A percentile compares a stretch with the other conserved stretches of the same genome.
phyloP scores from a whole-genome alignment of 2,888 invertebrate genomes.

The Allacma fusca region DNA sequence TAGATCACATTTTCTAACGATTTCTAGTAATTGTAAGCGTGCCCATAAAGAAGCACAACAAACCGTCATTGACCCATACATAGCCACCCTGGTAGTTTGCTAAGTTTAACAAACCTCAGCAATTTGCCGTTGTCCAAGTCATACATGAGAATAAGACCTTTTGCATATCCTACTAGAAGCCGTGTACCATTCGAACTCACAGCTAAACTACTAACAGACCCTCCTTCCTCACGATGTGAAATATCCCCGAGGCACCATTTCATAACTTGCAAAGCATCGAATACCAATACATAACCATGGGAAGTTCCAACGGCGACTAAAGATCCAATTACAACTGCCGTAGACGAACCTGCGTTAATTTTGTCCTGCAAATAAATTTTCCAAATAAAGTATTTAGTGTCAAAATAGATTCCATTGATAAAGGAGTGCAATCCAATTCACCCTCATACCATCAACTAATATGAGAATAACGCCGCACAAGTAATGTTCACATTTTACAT shows the following conservation, averaged over 20 bases:
- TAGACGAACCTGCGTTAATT: conserved; percentile 87
- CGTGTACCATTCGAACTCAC: conserved; percentile 88
- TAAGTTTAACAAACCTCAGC: conserved; percentile 65
- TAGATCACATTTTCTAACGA: no score
- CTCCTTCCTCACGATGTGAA: conserved; percentile 68
- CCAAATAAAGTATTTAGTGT: no score
- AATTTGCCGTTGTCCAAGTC: conserved; percentile 81
- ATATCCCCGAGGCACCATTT: conserved; percentile 80
- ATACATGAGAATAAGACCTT: conserved; percentile 90
- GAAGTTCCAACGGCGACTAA: conserved; percentile 92
- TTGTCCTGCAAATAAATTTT: conserved; percentile 78
- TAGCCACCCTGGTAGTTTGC: no score
- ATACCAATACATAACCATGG: conserved; percentile 87
- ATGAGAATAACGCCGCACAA: no score
- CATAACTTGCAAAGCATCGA: conserved; percentile 84
- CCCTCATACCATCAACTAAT: no score
- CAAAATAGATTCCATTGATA: background rate
- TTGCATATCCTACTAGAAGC: conserved; percentile 79
- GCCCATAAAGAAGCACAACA: no score
- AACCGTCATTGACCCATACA: no score
- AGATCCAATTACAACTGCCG: conserved; percentile 78
- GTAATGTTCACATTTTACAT: no score
- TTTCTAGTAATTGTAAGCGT: no score
- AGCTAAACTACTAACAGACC: conserved; percentile 72
- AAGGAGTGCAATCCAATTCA: no score